Evolutionary conservation across 2,113 vertebrate genomes (phyloP), one percentile per base, ranked within the genome.

Genomic region (Todiramphus chloris): DNA sequence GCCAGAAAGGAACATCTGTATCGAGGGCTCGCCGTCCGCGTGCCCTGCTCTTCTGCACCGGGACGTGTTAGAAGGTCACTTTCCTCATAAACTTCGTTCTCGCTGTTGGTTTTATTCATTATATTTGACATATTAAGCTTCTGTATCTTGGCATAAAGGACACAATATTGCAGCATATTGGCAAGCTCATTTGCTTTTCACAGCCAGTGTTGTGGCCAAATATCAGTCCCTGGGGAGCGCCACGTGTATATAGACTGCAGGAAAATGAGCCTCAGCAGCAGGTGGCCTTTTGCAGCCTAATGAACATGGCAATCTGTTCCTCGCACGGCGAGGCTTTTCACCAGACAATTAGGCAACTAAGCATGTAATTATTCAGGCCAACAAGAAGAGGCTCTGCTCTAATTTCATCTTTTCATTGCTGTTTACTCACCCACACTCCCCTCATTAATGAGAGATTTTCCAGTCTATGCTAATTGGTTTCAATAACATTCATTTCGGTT

Each of bases 351-450:
- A 99, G 99, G 99, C 99, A 99, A 99, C 99, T 99, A 99, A 99
- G 99, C 99, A 99, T 99, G 99, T 99, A 99, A 99, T 99, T 99
- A 99, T 99, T 99, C 98, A 98, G 99, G 99, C 99, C 99, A 99
- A 99, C 98, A 98, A 99, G 99, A 99, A 99, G 99, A 99, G 99
- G 98, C 98, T 99, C 98, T 99, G 98, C 99, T 99, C 99, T 99
- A 99, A 99, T 99, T 99, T 99, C 99, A 99, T 99, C 99, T 99
- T 99, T 99, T 99, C 99, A 99, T 99, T 99, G 98, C 99, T 99
- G 99, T 99, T 99, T 99, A 99, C 99, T 99, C 99, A 99, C 99
- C 99, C 99, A 98, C 99, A 99, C 99, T 99, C 99, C 99, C 99
- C 99, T 99, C 99, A 98, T 99, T 99, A 99, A 99, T 97, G 99